Evolutionary conservation across 2,113 vertebrate species (phyloP), one percentile per base, ranked within the genome.

Genomic region (Cervus canadensis): DNA sequence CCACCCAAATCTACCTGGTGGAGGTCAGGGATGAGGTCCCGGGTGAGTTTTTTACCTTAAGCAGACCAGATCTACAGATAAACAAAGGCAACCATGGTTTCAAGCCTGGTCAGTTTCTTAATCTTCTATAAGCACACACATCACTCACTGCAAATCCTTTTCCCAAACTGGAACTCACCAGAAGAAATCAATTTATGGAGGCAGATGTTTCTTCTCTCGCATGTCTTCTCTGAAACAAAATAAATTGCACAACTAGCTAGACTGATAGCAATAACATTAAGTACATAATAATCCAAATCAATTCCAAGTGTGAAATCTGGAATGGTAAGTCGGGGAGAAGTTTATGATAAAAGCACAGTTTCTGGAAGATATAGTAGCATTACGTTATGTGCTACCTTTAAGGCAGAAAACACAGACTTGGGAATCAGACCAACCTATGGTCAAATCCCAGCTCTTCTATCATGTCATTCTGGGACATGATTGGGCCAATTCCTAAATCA

Each of bases 111-210:
- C 60, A n/a, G 45, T 60, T 92, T 91, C 96, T 96, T 96, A 96
- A 98, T 97, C 95, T 89, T 92, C 48, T 91, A 28, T 91, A 97
- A 97, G 92, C 62, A 96, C 56, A 64, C n/a, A 89, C 76, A 94
- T 98, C 84, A 88, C 76, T 97, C 95, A 90, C 28, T 60, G 52
- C 87, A 90, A 89, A 96, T 94, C 93, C 97, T 98, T 97, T 87
- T n/a, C 71, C 94, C 89, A 95, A 96, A 92, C 91, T 97, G 89
- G 52, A 96, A 96, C 74, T 93, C 87, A 85, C 79, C 1, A 0
- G 95, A 98, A 97, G 95, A 97, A 97, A 96, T 97, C 87, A 95
- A 92, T 96, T 94, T 92, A 79, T 54, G 56, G 79, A 87, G 40
- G 84, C 96, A 96, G 93, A 85, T 90, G 95, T 90, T 97, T 97